Conservation (phyloP, 2,888 invertebrate genomes). For the Orthosia cruda region DNA sequence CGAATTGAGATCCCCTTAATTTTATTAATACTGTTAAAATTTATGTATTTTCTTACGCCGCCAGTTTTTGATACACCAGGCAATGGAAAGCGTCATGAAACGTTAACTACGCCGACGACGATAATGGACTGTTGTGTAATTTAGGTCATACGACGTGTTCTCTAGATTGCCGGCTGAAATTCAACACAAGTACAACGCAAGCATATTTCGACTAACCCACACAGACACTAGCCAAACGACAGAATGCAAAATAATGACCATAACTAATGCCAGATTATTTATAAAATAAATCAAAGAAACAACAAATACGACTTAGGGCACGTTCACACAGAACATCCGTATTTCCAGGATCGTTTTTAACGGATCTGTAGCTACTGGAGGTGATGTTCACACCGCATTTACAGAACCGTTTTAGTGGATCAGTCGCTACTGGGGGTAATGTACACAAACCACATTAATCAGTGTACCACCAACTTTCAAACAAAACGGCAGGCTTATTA, state of each 20-base stretch:
- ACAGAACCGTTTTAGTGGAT: no score
- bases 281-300: neutral
- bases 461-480: no score
- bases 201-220: neutral
- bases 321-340: no score
- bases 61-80: neutral
- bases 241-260: neutral
- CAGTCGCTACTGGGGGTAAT: no score
- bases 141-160: neutral
- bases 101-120: constrained; percentile 9
- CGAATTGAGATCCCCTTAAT: neutral
- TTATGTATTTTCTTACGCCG: neutral
- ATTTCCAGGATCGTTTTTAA: no score
- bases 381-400: no score
- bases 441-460: no score
- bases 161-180: no score
- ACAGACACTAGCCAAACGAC: neutral
- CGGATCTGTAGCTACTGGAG: no score
- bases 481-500: no score
- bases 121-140: constrained; percentile 13
- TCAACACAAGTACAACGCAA: no score
- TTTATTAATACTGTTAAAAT: constrained; percentile 19
- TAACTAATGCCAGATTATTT: neutral
- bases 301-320: neutral
- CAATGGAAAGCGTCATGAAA: constrained; percentile 24